Percentiles rank a stretch among this genome's conserved stretches.
Conservation (phyloP, 53 echinoderm and acorn worm genomes). For the Stichopus horrens region DNA sequence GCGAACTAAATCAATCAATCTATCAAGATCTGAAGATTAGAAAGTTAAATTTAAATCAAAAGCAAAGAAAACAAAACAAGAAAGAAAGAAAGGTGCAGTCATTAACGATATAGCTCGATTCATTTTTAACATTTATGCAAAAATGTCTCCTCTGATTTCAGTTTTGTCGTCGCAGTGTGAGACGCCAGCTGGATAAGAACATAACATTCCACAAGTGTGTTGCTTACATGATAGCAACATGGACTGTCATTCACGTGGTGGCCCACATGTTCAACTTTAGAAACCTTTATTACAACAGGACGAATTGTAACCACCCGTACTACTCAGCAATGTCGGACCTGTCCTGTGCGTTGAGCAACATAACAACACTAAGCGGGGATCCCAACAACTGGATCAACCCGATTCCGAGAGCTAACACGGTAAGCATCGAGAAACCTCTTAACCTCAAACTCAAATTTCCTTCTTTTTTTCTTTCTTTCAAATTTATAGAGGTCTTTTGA, state of each 20-base stretch:
- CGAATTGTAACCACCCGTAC: background rate
- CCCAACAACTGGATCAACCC: constrained; percentile 74
- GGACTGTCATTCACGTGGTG: constrained; percentile 70
- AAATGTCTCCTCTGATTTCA: constrained; percentile 12
- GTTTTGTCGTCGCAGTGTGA: constrained; percentile 81
- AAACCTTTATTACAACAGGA: constrained; percentile 57
- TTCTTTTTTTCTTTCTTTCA: too few relatives aligned
- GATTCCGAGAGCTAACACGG: constrained; percentile 42
- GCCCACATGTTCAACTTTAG: constrained; percentile 95
- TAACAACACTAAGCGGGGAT: background rate
- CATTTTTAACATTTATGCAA: too few relatives aligned
- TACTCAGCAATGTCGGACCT: background rate
- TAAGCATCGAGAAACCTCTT: constrained; percentile 15
- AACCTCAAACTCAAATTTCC: too few relatives aligned
- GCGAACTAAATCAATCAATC: too few relatives aligned
- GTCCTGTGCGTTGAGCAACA: constrained; percentile 40
- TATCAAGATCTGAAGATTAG: too few relatives aligned
- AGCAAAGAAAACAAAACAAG: too few relatives aligned
- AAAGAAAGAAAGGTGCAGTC: too few relatives aligned
- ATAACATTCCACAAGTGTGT: constrained; percentile 92
- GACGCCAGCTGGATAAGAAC: constrained; percentile 95
- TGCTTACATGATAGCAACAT: constrained; percentile 82
- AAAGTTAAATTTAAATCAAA: too few relatives aligned
- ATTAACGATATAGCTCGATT: too few relatives aligned
- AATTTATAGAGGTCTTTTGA: too few relatives aligned